These are phyloP conservation scores for Allophyes oxyacanthae DNA, from an alignment of 2,888 invertebrate genomes.

Conservation along the genomic window DNA sequence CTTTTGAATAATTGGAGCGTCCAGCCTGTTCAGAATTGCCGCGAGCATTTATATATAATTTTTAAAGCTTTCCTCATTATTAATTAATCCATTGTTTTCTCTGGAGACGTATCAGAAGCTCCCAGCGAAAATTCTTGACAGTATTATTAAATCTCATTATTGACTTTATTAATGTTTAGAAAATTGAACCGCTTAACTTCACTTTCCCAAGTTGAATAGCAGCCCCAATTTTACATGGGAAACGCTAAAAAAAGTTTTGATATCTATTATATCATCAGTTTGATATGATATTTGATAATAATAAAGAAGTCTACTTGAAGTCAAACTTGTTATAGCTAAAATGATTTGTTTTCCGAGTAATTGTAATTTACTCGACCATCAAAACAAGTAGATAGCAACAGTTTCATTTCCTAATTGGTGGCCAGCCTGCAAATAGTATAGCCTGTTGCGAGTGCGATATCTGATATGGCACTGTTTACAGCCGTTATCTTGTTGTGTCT, in stretches of 20 bases:
- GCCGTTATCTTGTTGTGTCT: slow-evolving; percentile 57
- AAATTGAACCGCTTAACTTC: slow-evolving; percentile 18
- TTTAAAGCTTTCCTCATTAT: slow-evolving; percentile 2
- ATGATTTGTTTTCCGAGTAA: background rate
- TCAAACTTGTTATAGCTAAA: background rate
- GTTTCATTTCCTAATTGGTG: slow-evolving; percentile 44
- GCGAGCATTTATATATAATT: background rate
- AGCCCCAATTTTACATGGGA: slow-evolving; percentile 8
- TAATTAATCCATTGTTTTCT: slow-evolving; percentile 13
- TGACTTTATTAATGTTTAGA: slow-evolving; percentile 1
- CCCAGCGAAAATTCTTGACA: background rate
- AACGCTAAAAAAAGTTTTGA: background rate
- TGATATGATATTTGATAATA: too few species aligned
- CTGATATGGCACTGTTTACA: slow-evolving; percentile 58
- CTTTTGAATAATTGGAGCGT: slow-evolving; percentile 5
- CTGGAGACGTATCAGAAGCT: background rate
- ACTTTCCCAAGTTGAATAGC: slow-evolving; percentile 6
- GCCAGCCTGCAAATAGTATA: slow-evolving; percentile 40
- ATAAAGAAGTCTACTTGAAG: too few species aligned
- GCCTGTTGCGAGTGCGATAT: slow-evolving; percentile 48
- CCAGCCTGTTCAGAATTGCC: slow-evolving; percentile 9
- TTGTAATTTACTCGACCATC: slow-evolving; percentile 13
- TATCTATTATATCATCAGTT: too few species aligned
- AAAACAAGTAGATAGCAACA: slow-evolving; percentile 33
- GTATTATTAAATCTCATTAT: slow-evolving; percentile 2